Percentiles rank a stretch among this genome's conserved stretches.
Evolutionary conservation across 2,113 vertebrate species (phyloP).

Genomic region (Nycticryphes semicollaris): DNA sequence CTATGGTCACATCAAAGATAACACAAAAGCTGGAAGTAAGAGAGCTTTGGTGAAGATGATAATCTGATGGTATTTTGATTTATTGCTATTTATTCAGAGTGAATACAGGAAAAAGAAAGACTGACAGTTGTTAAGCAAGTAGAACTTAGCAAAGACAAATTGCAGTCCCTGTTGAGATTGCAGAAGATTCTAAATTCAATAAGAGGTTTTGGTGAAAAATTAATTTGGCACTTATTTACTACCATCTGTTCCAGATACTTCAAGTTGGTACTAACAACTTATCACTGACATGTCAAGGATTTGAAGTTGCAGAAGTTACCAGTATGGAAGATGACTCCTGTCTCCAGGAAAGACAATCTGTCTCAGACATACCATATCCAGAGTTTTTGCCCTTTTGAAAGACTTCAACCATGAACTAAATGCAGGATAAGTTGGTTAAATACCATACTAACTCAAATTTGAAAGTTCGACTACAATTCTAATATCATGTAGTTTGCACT

Average conservation of each 20-base stretch:
- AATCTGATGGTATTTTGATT: constrained; percentile 1
- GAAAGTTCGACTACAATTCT: not conserved
- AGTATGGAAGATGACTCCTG: not conserved
- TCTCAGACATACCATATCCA: not conserved
- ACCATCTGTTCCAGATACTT: constrained; percentile 16
- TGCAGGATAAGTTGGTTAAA: not conserved
- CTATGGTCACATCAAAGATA: not conserved
- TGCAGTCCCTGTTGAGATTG: not conserved
- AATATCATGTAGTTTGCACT: not conserved
- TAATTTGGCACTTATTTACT: constrained; percentile 20
- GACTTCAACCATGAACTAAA: not conserved
- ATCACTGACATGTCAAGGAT: not conserved
- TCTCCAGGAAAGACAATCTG: not conserved
- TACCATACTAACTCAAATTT: not conserved
- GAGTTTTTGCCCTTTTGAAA: not conserved
- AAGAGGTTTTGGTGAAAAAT: constrained; percentile 2
- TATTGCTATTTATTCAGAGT: not conserved
- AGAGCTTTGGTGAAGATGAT: not conserved
- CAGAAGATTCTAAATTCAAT: constrained; percentile 18
- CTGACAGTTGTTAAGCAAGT: constrained; percentile 4
- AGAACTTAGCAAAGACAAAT: not conserved
- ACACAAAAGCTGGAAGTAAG: not conserved
- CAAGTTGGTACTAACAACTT: not conserved
- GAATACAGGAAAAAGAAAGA: not conserved
- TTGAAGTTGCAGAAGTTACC: not conserved